Evolutionary conservation across 2,113 vertebrate species (phyloP).

Genomic region (Pantherophis guttatus): DNA sequence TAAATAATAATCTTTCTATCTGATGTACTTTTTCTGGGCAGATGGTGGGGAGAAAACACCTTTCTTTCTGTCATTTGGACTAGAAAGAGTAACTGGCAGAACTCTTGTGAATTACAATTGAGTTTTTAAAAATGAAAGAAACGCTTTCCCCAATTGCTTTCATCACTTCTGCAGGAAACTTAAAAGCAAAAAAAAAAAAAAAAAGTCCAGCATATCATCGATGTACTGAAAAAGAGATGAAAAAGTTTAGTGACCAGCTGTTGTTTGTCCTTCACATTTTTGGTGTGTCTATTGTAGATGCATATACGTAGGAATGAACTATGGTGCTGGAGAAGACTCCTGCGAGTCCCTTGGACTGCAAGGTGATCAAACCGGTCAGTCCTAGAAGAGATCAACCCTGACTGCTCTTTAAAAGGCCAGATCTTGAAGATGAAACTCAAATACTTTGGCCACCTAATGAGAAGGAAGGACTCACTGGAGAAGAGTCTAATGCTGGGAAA

Average conservation of each 20-base stretch:
- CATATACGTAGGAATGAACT: neutral
- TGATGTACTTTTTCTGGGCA: neutral
- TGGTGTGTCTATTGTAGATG: neutral
- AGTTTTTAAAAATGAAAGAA: neutral
- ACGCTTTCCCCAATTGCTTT: neutral
- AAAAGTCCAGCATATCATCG: neutral
- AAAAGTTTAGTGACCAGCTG: neutral
- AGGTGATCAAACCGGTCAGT: too few species aligned
- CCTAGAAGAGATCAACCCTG: too few species aligned
- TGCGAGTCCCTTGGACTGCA: too few species aligned
- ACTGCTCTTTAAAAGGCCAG: too few species aligned
- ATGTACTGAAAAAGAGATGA: neutral
- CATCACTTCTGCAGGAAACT: neutral
- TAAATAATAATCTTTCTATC: neutral
- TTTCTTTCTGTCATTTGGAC: neutral
- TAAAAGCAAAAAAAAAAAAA: neutral
- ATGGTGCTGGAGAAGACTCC: too few species aligned
- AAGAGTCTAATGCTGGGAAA: too few species aligned
- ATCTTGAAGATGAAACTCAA: too few species aligned
- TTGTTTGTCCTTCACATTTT: neutral
- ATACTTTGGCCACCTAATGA: too few species aligned
- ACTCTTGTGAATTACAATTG: neutral
- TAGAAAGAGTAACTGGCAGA: neutral
- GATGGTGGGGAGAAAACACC: neutral
- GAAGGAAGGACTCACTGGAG: too few species aligned